These are phyloP conservation scores for Diaphora mendica DNA, from an alignment of 2,888 invertebrate species.

Conservation along the genomic window DNA sequence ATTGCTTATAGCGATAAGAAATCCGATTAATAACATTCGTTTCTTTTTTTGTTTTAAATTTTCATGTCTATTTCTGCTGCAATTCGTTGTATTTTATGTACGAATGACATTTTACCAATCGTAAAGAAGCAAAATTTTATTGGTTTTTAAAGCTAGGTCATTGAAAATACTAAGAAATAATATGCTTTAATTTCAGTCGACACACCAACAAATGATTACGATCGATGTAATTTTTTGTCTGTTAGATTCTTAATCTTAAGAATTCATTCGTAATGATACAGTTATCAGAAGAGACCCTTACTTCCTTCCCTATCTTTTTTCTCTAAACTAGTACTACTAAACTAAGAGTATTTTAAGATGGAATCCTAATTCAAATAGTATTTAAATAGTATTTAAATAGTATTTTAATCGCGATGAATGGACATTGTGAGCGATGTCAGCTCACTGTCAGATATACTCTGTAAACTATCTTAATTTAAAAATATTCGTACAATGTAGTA, in stretches of 20 bases:
- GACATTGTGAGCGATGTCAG: too few relatives aligned
- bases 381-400: too few relatives aligned
- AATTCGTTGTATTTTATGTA: conserved; percentile 2
- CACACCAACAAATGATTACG: background rate
- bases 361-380: too few relatives aligned
- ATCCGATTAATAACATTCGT: background rate
- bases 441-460: too few relatives aligned
- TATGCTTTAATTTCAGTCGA: background rate
- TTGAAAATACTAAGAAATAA: background rate
- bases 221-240: background rate
- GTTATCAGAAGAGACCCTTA: background rate
- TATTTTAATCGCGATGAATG: too few relatives aligned
- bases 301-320: background rate
- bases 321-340: too few relatives aligned
- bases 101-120: background rate
- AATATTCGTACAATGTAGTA: too few relatives aligned
- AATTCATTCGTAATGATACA: background rate
- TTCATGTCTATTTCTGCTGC: background rate
- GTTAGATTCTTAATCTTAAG: too few relatives aligned
- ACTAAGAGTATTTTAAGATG: too few relatives aligned
- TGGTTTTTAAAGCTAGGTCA: background rate
- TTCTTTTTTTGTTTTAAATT: background rate
- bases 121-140: background rate
- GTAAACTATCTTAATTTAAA: too few relatives aligned
- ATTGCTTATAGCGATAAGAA: conserved; percentile 2